These are phyloP conservation scores for Chionoecetes opilio DNA, from an alignment of 1,140 invertebrate genomes.

Conservation along the genomic window DNA sequence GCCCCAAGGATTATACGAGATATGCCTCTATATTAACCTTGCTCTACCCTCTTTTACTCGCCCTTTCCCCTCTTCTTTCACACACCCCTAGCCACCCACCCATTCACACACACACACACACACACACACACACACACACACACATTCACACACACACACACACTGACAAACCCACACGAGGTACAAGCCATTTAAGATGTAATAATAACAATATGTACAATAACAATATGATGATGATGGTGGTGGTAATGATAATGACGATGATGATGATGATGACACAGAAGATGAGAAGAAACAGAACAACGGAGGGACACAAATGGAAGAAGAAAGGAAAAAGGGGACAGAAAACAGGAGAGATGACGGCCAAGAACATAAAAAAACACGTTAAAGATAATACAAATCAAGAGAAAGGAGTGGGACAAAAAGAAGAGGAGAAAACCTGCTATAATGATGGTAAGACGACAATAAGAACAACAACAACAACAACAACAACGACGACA, in stretches of 20 bases:
- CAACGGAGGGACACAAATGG: not conserved
- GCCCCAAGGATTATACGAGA: too few relatives aligned
- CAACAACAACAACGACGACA: too few relatives aligned
- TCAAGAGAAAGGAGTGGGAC: too few relatives aligned
- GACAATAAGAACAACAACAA: too few relatives aligned
- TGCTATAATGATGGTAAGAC: too few relatives aligned
- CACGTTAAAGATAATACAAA: not conserved
- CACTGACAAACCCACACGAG: not conserved
- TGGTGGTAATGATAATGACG: too few relatives aligned
- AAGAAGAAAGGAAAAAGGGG: not conserved
- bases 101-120: conserved; percentile 17
- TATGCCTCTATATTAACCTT: not conserved
- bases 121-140: conserved; percentile 25
- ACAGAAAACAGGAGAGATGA: not conserved
- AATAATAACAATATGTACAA: too few relatives aligned
- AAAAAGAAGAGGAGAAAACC: too few relatives aligned
- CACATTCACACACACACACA: not conserved
- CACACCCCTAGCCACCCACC: not conserved
- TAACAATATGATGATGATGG: too few relatives aligned
- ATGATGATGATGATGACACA: not conserved
- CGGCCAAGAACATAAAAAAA: not conserved
- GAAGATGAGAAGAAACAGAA: not conserved
- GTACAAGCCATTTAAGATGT: not conserved
- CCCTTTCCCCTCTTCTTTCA: too few relatives aligned
- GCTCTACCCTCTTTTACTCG: not conserved